Evolutionary conservation across 2,113 vertebrate species (phyloP).

Genomic region (Nasalis larvatus): DNA sequence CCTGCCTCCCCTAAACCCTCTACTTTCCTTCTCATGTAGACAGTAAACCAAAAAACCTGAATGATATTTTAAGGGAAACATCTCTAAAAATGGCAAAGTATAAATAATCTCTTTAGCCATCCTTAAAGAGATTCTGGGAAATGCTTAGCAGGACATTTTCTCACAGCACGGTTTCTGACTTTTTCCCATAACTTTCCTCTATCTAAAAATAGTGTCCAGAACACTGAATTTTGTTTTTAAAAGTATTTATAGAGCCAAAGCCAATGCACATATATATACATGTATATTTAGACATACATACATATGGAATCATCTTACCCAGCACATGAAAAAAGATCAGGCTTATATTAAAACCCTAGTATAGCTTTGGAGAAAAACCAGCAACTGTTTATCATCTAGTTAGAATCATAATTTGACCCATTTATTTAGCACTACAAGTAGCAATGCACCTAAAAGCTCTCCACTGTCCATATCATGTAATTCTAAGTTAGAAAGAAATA

Average conservation of each 20-base stretch:
- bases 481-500: not conserved
- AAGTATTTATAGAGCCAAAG: constrained; percentile 40
- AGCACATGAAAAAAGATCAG: not conserved
- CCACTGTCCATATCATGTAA: not conserved
- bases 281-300: not conserved
- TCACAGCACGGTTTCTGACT: constrained; percentile 51
- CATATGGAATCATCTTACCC: not conserved
- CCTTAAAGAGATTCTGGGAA: constrained; percentile 64
- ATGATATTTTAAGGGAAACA: constrained; percentile 55
- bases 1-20: constrained; percentile 1
- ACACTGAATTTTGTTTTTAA: constrained; percentile 47
- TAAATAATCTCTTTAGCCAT: constrained; percentile 51
- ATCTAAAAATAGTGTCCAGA: constrained; percentile 70
- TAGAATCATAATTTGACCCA: not conserved
- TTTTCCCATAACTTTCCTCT: constrained; percentile 71
- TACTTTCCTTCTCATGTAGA: constrained; percentile 26
- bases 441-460: not conserved
- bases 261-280: not conserved
- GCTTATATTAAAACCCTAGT: not conserved
- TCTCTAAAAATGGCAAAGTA: constrained; percentile 66
- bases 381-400: not conserved
- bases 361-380: not conserved
- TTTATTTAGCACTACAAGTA: not conserved
- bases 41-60: constrained; percentile 25
- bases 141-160: constrained; percentile 30